Evolutionary conservation across 35 echinoderm and acorn worm species (phyloP), one percentile per base, ranked within the genome.

Genomic region (Stichopus chloronotus): DNA sequence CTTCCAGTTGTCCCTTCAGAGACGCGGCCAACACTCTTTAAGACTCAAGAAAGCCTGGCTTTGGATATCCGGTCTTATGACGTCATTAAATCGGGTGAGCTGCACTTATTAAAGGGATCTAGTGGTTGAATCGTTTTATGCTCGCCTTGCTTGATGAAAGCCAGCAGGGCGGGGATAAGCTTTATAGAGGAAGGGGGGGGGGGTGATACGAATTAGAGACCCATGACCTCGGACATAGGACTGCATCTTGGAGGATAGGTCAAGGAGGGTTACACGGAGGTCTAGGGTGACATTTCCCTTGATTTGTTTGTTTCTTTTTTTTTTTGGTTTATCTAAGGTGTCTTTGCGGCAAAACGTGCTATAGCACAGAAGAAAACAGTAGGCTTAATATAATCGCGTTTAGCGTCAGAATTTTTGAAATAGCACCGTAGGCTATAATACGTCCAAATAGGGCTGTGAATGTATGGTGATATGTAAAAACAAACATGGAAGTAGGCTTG

Each of bases 51-150:
- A 74, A 74, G 69, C 69, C 22, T 74, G 69, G 17, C 69, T 74
- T 74, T n/a, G 14, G 22, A 74, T 74, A 74, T 74, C 69, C 69
- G 69, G 69, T 74, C 69, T 19, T 21, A 74, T 74, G 69, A 74
- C 69, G 69, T n/a, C 22, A 74, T 21, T 74, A 74, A 74, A 74
- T 74, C 17, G 19, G 17, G 69, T 74, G 22, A 74, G 69, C 69
- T 74, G 69, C 22, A 74, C 69, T 74, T 74, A 74, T 74, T 74
- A 74, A 74, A 74, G 69, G 7, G 22, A 20, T 74, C 19, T 65
- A 65, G 19, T 65, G 4, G 19, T 65, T 65, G 11, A 14, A 11
- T 65, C 61, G 0, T 65, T 65, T 65, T 17, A 65, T 0, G 61
- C 4, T 14, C 19, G 61, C 11, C 61, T 65, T 65, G 11, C 11